phyloP scores from a whole-genome alignment of 2,797 vertebrate species.

The Peromyscus eremicus region DNA sequence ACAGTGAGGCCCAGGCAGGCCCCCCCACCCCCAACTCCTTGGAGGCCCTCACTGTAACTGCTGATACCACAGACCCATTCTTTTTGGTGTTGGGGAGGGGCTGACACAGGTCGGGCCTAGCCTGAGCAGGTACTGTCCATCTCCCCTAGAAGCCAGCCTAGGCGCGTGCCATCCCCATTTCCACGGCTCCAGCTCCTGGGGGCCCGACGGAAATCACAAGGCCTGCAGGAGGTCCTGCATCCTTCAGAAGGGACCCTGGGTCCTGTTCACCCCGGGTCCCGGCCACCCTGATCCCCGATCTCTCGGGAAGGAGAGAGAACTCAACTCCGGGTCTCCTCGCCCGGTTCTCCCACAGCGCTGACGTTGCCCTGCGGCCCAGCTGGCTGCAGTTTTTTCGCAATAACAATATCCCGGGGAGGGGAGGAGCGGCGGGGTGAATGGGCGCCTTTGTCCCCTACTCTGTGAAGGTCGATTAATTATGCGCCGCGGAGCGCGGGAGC shows the following conservation, averaged over 20 bases:
- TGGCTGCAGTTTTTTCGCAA: constrained; percentile 95
- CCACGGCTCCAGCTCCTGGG: constrained; percentile 70
- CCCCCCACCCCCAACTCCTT: accelerated
- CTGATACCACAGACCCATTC: background rate
- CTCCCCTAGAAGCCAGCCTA: constrained; percentile 17
- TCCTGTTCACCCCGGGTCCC: constrained; percentile 84
- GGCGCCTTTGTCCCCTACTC: constrained; percentile 95
- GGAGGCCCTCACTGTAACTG: background rate
- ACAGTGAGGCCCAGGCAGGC: background rate
- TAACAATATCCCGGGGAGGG: constrained; percentile 93
- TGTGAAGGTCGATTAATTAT: constrained; percentile 98
- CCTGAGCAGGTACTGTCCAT: background rate
- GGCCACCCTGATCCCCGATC: constrained; percentile 90
- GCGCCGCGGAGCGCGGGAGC: constrained; percentile 92
- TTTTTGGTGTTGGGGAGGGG: background rate
- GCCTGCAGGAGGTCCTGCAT: constrained; percentile 85
- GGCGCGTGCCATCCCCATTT: constrained; percentile 62
- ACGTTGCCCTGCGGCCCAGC: constrained; percentile 94
- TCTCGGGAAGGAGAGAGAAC: constrained; percentile 80
- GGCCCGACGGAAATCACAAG: constrained; percentile 80
- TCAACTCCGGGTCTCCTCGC: constrained; percentile 88
- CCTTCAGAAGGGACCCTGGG: constrained; percentile 83
- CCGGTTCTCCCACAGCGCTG: constrained; percentile 91
- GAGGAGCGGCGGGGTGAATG: constrained; percentile 93
- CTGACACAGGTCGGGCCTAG: background rate